phyloP scores from a whole-genome alignment of 2,888 invertebrate genomes.

The Leucophenga montana region DNA sequence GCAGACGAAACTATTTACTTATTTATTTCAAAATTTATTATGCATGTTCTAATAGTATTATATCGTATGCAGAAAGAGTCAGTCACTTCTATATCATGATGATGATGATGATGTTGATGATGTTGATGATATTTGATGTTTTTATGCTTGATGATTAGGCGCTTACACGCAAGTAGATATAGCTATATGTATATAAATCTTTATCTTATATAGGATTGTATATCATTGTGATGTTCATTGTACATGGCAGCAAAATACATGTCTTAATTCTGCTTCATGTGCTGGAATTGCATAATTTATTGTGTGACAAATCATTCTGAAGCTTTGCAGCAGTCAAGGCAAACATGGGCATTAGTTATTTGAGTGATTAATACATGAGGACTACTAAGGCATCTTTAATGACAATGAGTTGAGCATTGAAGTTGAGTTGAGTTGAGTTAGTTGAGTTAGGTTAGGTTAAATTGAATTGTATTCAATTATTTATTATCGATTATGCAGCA shows the following conservation, averaged over 20 bases:
- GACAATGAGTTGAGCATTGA: not conserved
- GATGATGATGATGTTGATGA: slow-evolving; percentile 17
- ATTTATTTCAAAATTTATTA: slow-evolving; percentile 47
- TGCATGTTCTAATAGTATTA: slow-evolving; percentile 43
- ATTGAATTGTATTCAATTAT: slow-evolving; percentile 17
- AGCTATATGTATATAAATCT: slow-evolving; percentile 4
- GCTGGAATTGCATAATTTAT: slow-evolving; percentile 65
- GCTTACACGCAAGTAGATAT: slow-evolving; percentile 59
- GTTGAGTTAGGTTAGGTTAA: not conserved
- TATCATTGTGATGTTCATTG: slow-evolving; percentile 37
- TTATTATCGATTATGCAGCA: slow-evolving; percentile 9
- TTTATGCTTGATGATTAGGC: slow-evolving; percentile 56
- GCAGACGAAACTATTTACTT: slow-evolving; percentile 34
- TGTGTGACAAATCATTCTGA: slow-evolving; percentile 59
- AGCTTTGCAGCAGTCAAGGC: not conserved
- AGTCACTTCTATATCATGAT: slow-evolving; percentile 37
- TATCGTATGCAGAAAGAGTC: slow-evolving; percentile 37
- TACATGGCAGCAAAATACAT: slow-evolving; percentile 12
- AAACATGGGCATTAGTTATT: not conserved
- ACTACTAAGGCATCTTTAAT: slow-evolving; percentile 13
- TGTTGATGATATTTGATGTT: slow-evolving; percentile 30
- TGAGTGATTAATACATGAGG: slow-evolving; percentile 20
- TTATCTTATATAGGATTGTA: not conserved
- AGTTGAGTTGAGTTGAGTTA: slow-evolving; percentile 2
- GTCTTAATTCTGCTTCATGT: slow-evolving; percentile 50